Conservation (phyloP, 2,797 vertebrate species). For the Glossophaga mutica region DNA sequence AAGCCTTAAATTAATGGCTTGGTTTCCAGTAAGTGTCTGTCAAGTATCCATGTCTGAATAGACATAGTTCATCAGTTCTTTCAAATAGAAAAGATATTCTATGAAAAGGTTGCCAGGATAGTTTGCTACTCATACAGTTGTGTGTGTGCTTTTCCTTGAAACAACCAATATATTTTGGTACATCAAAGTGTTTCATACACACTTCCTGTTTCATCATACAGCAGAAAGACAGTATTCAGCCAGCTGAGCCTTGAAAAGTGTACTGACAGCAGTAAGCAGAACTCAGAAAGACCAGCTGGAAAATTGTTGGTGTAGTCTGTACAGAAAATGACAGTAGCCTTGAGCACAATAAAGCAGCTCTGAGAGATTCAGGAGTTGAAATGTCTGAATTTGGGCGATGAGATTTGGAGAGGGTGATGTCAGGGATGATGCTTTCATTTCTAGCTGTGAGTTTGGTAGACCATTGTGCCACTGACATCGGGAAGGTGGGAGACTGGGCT, state of each 20-base stretch:
- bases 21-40: neutral
- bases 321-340: neutral
- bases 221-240: neutral
- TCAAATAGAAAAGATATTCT: neutral
- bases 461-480: accelerated
- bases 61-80: neutral
- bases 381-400: neutral
- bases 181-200: neutral
- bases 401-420: accelerated
- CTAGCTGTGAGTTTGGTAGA: neutral
- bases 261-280: neutral
- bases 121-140: neutral
- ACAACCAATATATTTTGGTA: neutral
- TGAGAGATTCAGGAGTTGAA: neutral
- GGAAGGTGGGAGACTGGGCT: neutral
- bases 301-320: neutral
- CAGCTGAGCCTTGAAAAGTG: neutral
- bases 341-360: neutral
- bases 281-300: neutral
- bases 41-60: neutral
- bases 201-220: neutral
- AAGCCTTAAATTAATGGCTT: neutral
- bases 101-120: neutral
- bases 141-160: neutral
- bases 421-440: neutral